These are phyloP conservation scores for Nymphalis polychloros DNA, from an alignment of 2,888 invertebrate genomes.

Conservation along the genomic window DNA sequence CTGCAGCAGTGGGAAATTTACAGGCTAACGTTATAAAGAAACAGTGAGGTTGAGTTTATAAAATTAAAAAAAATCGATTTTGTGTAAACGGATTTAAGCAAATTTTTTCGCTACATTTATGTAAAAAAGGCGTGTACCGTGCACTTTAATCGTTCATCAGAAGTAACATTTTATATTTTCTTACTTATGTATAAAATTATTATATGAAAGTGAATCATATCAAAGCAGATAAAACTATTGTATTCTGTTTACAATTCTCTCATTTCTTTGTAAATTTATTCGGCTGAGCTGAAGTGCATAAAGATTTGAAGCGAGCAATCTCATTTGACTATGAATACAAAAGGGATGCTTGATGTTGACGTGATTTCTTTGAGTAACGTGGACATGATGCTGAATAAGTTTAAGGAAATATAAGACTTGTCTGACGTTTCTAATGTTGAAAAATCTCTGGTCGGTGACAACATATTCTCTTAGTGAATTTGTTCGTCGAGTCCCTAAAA, in stretches of 20 bases:
- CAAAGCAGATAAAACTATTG: constrained; percentile 13
- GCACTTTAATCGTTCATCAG: no score
- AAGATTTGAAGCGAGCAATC: constrained; percentile 26
- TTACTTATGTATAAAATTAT: not conserved
- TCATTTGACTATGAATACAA: constrained; percentile 30
- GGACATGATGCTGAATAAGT: constrained; percentile 12
- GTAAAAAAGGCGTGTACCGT: no score
- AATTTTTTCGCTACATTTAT: no score
- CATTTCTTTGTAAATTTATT: constrained; percentile 20
- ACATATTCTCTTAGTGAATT: no score
- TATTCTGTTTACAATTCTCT: constrained; percentile 13
- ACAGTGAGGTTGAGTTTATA: no score
- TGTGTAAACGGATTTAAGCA: no score
- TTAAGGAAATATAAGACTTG: not conserved
- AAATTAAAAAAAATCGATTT: no score
- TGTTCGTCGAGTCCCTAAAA: no score
- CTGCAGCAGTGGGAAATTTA: no score
- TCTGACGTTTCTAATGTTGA: not conserved
- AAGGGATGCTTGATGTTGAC: constrained; percentile 14
- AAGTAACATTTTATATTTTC: not conserved
- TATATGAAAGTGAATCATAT: constrained; percentile 11
- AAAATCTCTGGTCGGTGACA: not conserved
- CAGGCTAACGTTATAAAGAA: no score
- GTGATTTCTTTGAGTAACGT: constrained; percentile 15
- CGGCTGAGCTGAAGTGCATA: constrained; percentile 16